phyloP scores from a whole-genome alignment of 1,140 invertebrate genomes.

The Heliconius nattereri region DNA sequence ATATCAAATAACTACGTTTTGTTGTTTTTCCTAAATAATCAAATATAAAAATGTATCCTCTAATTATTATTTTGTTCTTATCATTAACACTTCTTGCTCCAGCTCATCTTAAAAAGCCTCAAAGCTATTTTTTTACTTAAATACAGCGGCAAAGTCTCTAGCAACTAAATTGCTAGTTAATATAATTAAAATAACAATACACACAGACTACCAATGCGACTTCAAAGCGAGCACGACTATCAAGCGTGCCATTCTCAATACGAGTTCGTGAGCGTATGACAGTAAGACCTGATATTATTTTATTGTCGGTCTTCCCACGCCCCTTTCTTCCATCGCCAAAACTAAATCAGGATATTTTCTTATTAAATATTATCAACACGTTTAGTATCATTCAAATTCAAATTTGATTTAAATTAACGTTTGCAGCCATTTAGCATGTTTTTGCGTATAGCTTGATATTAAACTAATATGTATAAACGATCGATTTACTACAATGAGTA shows the following conservation, averaged over 20 bases:
- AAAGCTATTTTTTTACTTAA: neutral
- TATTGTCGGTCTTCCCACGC: slow-evolving; percentile 19
- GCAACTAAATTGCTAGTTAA: slow-evolving; percentile 5
- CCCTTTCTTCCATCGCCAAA: neutral
- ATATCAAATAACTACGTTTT: too few species aligned
- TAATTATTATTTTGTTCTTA: neutral
- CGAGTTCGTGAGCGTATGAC: slow-evolving; percentile 28
- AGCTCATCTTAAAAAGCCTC: neutral
- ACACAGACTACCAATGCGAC: neutral
- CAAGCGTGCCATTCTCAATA: slow-evolving; percentile 19
- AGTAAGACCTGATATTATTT: slow-evolving; percentile 26
- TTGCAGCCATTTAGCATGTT: neutral
- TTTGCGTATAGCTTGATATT: neutral
- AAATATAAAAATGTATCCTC: too few species aligned
- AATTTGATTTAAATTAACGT: neutral
- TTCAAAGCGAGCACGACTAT: slow-evolving; percentile 18
- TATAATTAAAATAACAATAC: slow-evolving; percentile 15
- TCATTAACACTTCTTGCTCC: neutral
- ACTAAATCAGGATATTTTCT: neutral
- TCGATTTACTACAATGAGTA: neutral
- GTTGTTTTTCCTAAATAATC: too few species aligned
- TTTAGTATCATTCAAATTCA: neutral
- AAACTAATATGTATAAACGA: too few species aligned
- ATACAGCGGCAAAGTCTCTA: neutral
- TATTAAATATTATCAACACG: neutral